phyloP scores from a whole-genome alignment of 2,113 vertebrate species.

The Pollimyrus isidori region DNA sequence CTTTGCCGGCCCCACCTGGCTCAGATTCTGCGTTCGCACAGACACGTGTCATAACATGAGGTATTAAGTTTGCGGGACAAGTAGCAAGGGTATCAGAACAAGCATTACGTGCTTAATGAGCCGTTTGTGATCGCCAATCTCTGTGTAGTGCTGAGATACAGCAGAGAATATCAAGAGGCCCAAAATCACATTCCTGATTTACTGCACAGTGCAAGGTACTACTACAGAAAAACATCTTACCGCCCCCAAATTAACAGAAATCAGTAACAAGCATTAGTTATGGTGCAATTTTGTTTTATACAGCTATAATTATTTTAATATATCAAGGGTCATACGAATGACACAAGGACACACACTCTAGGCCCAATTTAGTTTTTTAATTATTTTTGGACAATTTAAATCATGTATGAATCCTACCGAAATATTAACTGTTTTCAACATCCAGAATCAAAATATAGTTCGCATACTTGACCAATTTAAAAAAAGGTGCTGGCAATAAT shows the following conservation, averaged over 20 bases:
- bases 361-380: neutral
- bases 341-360: neutral
- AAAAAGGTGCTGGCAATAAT: slow-evolving; percentile 42
- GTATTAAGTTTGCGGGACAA: slow-evolving; percentile 15
- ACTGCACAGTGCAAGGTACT: neutral
- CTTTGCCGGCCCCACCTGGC: neutral
- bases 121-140: neutral
- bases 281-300: neutral
- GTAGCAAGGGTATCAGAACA: slow-evolving; percentile 9
- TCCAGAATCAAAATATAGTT: slow-evolving; percentile 50
- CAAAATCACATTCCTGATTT: neutral
- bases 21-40: neutral
- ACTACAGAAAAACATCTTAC: neutral
- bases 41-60: neutral
- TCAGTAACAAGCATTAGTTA: neutral
- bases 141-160: neutral
- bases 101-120: neutral
- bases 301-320: neutral
- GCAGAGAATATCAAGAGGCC: neutral
- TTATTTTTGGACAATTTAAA: neutral
- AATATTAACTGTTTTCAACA: slow-evolving; percentile 27
- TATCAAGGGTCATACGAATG: neutral
- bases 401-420: neutral
- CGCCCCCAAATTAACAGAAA: neutral
- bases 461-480: slow-evolving; percentile 54